phyloP scores from a whole-genome alignment of 2,797 vertebrate species.

The Graptemys geographica region DNA sequence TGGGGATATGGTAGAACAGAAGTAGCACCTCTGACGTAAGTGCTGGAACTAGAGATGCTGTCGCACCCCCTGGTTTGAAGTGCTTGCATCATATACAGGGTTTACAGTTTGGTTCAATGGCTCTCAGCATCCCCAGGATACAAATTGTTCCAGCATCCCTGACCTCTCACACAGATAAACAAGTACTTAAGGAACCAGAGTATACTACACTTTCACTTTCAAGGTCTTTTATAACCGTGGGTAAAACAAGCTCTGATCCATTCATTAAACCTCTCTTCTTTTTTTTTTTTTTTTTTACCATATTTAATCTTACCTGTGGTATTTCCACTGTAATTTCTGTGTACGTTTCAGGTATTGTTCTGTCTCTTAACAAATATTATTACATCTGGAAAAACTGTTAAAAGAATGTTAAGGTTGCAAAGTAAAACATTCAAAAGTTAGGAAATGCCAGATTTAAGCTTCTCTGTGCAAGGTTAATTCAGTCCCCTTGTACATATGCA shows the following conservation, averaged over 20 bases:
- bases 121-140: too few relatives aligned
- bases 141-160: too few relatives aligned
- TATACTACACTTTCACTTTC: accelerated
- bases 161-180: neutral
- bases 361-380: neutral
- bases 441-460: neutral
- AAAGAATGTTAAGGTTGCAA: neutral
- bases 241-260: neutral
- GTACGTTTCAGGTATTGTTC: neutral
- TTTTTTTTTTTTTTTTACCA: neutral
- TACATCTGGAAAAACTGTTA: neutral
- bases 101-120: too few relatives aligned
- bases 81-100: too few relatives aligned
- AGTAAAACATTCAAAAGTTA: neutral
- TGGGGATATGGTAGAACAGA: neutral
- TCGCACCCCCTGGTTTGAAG: too few relatives aligned
- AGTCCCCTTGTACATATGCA: neutral
- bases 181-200: neutral
- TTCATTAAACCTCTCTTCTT: neutral
- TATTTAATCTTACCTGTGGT: neutral
- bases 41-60: too few relatives aligned
- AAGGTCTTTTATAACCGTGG: neutral
- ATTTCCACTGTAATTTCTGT: too few relatives aligned
- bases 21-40: neutral
- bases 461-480: too few relatives aligned